Evolutionary conservation across 1,140 invertebrate genomes (phyloP), one percentile per base, ranked within the genome.

Genomic region (Neodiprion fabricii): DNA sequence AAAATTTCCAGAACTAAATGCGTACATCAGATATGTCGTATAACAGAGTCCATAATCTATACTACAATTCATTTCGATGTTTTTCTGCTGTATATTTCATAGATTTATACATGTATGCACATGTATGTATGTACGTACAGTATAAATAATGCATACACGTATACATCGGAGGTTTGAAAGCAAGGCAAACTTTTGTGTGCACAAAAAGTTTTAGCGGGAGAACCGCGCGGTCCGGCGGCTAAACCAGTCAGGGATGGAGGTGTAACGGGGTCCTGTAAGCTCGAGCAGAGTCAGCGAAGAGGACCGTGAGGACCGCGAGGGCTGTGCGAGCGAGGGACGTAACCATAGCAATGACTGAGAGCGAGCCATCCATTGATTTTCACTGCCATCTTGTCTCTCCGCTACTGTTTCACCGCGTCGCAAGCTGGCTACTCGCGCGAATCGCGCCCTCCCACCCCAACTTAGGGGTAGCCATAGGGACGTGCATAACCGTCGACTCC

Each of bases 271-370:
- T 48, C 47, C 28, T 40, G 28, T 40, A 40, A 40, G 28, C 28
- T 40, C 21, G 17, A 14, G 21, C 68, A 14, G 11, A 47, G 68
- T 69, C 68, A 65, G 72, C 10, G 68, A 21, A 47, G 48, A 28
- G 11, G 47, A 28, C 21, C 14, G 70, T 17, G 65, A 73, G 61
- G 48, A 66, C 48, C 66, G 75, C 9, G 68, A 23, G 61, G 72
- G 69, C 53, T 17, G n/a, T 23, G 48, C 28, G 48, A 61, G 21
- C 47, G 61, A 83, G 84, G 80, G 78, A 82, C 82, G 86, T 85
- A 85, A 86, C 84, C 85, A 87, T 86, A 87, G 87, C 84, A 84
- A 87, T 86, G 83, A 86, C 82, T 83, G 81, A 83, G 78, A 74
- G 73, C 67, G 79, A 61, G 69, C 79, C 79, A 84, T 83, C 80